These are phyloP conservation scores for Parasteatoda tepidariorum DNA, from an alignment of 1,140 invertebrate species.

Conservation along the genomic window DNA sequence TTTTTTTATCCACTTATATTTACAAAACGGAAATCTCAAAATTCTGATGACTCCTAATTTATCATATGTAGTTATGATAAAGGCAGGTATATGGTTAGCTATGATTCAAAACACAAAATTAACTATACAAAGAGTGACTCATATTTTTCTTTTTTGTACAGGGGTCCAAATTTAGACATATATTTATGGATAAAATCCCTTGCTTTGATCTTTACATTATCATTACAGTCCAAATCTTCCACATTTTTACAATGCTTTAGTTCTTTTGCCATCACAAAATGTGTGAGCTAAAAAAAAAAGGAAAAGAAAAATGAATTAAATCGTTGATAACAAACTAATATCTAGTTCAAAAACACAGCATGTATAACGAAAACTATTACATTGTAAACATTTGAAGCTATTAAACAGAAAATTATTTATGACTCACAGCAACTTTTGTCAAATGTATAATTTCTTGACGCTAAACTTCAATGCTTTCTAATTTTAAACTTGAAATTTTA, in stretches of 20 bases:
- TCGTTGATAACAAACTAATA: too few species aligned
- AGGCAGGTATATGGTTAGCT: slow-evolving; percentile 43
- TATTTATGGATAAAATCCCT: slow-evolving; percentile 96
- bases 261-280: slow-evolving; percentile 97
- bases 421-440: too few species aligned
- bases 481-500: too few species aligned
- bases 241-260: slow-evolving; percentile 90
- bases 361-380: too few species aligned
- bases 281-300: slow-evolving; percentile 80
- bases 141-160: slow-evolving; percentile 68
- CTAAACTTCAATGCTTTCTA: too few species aligned
- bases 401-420: too few species aligned
- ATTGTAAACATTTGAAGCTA: too few species aligned
- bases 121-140: neutral
- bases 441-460: too few species aligned
- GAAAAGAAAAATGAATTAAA: slow-evolving; percentile 11
- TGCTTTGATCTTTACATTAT: slow-evolving; percentile 92
- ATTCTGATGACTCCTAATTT: too few species aligned
- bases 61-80: neutral
- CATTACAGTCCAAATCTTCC: slow-evolving; percentile 88
- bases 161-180: slow-evolving; percentile 87
- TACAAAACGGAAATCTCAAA: slow-evolving; percentile 41
- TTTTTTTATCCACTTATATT: too few species aligned
- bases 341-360: too few species aligned
- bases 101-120: neutral